phyloP scores from a whole-genome alignment of 2,113 vertebrate genomes.

The Sigmodon hispidus region DNA sequence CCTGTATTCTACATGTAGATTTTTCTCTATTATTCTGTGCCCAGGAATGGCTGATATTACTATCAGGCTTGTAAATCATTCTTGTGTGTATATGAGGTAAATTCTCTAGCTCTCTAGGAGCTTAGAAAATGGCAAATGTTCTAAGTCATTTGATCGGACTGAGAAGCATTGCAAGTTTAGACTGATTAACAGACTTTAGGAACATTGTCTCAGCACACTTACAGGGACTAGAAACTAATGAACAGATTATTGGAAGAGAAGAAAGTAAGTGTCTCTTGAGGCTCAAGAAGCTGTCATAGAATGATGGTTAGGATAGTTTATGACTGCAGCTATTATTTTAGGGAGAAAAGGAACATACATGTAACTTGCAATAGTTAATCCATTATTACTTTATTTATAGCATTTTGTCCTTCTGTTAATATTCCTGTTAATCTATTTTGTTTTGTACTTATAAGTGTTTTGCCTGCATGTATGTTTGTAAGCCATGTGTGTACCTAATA shows the following conservation, averaged over 20 bases:
- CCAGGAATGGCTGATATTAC: not conserved
- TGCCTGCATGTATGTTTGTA: not conserved
- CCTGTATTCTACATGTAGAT: not conserved
- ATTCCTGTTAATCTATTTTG: not conserved
- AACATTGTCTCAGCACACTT: not conserved
- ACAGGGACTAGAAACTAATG: not conserved
- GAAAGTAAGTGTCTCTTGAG: not conserved
- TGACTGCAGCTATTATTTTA: not conserved
- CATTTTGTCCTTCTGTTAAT: conserved; percentile 27
- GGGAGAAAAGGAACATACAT: not conserved
- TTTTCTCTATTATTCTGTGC: not conserved
- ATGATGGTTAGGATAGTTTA: not conserved
- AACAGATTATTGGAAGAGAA: not conserved
- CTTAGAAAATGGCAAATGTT: not conserved
- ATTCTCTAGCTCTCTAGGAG: not conserved
- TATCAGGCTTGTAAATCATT: not conserved
- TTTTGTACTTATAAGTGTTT: not conserved
- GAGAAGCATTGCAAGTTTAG: not conserved
- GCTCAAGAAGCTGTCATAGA: not conserved
- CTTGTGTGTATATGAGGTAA: not conserved
- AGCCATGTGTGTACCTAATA: not conserved
- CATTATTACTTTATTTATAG: conserved; percentile 32
- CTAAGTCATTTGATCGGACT: not conserved
- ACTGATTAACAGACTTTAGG: not conserved
- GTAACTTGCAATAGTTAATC: conserved; percentile 32